Evolutionary conservation across 2,797 vertebrate species (phyloP).

Genomic region (Menidia menidia): DNA sequence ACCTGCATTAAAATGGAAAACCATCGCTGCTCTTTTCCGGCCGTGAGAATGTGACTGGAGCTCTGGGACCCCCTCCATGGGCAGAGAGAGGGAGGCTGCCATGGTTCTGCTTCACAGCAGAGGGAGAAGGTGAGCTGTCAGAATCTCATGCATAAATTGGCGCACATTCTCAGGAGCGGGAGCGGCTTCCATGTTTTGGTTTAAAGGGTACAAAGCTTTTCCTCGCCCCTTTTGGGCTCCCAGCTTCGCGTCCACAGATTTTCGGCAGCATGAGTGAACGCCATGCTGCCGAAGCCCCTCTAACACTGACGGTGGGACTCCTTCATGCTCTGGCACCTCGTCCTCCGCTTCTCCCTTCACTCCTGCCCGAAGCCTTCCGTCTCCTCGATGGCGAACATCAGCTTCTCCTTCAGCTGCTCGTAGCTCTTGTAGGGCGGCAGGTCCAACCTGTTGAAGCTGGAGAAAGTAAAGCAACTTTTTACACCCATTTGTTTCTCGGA

Average conservation of each 20-base stretch:
- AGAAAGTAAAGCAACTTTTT: neutral
- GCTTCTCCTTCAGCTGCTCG: slow-evolving; percentile 95
- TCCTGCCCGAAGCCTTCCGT: slow-evolving; percentile 97
- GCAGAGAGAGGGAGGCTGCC: slow-evolving; percentile 3
- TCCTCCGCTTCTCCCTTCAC: slow-evolving; percentile 71
- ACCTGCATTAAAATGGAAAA: slow-evolving; percentile 6
- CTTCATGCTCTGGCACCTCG: slow-evolving; percentile 27
- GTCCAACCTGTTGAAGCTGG: slow-evolving; percentile 92
- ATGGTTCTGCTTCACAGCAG: slow-evolving; percentile 20
- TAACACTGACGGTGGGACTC: slow-evolving; percentile 40
- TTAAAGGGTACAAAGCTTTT: slow-evolving; percentile 33
- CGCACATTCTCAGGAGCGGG: slow-evolving; percentile 54
- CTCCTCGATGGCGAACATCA: slow-evolving; percentile 96
- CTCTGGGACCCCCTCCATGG: neutral
- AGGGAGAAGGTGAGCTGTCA: slow-evolving; percentile 35
- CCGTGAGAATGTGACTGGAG: slow-evolving; percentile 7
- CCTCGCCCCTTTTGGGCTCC: slow-evolving; percentile 8
- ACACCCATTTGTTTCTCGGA: too few species aligned
- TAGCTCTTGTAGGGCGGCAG: slow-evolving; percentile 96
- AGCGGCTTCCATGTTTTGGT: slow-evolving; percentile 62
- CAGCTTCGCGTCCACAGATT: slow-evolving; percentile 18
- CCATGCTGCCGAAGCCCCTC: slow-evolving; percentile 53
- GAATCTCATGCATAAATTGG: slow-evolving; percentile 53
- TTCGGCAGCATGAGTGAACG: slow-evolving; percentile 32
- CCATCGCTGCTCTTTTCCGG: neutral